phyloP scores from a whole-genome alignment of 2,797 vertebrate genomes.

The Distichodus sexfasciatus region DNA sequence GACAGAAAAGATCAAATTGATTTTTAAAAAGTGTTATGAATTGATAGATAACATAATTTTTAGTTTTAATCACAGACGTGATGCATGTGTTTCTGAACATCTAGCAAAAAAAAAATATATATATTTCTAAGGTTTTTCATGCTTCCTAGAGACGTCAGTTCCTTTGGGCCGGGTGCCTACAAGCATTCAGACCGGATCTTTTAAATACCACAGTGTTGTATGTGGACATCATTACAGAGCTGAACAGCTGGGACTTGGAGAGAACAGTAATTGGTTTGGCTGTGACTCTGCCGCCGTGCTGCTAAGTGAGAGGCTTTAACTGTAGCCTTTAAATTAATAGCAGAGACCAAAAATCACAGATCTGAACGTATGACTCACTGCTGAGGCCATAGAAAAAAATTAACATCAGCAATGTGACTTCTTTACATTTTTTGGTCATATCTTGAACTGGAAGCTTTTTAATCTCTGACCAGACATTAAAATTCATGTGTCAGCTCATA shows the following conservation, averaged over 20 bases:
- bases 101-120: too few species aligned
- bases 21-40: too few species aligned
- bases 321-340: not conserved
- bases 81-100: too few species aligned
- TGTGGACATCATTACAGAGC: not conserved
- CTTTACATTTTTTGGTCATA: not conserved
- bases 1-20: too few species aligned
- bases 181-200: not conserved
- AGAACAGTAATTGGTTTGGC: not conserved
- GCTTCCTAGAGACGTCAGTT: too few species aligned
- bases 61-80: too few species aligned
- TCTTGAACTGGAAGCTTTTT: slow-evolving; percentile 3
- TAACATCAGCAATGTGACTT: not conserved
- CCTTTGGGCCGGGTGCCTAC: not conserved
- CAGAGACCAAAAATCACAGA: not conserved
- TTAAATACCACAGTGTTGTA: not conserved
- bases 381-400: not conserved
- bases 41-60: too few species aligned
- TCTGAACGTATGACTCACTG: not conserved
- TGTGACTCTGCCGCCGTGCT: not conserved
- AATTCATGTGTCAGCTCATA: slow-evolving; percentile 1
- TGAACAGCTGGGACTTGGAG: not conserved
- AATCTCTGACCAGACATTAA: not conserved
- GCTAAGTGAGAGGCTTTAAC: not conserved
- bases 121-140: too few species aligned